Conservation (phyloP, 2,113 vertebrate species). For the Collichthys lucidus region DNA sequence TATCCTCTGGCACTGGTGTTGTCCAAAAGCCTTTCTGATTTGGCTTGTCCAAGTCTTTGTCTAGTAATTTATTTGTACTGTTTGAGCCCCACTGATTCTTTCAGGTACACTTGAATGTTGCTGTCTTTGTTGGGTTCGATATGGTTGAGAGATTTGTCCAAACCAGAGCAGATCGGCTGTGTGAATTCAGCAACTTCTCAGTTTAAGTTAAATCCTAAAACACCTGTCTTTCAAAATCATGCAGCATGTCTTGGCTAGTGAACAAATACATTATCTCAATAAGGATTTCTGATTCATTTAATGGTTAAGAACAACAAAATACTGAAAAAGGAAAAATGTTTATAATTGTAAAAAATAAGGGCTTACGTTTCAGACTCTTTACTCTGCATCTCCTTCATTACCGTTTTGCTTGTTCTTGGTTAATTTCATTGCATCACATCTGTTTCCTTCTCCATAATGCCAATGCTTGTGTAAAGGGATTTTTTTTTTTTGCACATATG, state of each 20-base stretch:
- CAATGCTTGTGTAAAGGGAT: conserved; percentile 24
- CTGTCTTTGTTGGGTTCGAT: background rate
- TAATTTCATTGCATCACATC: background rate
- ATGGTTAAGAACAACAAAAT: background rate
- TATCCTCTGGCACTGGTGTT: background rate
- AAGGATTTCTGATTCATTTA: background rate
- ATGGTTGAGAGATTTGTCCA: background rate
- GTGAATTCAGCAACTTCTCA: background rate
- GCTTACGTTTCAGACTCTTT: background rate
- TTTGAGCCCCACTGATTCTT: background rate
- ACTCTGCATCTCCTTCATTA: background rate
- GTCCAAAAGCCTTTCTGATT: background rate
- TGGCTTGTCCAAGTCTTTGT: background rate
- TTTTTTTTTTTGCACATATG: conserved; percentile 26
- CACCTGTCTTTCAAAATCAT: background rate
- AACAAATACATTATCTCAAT: background rate
- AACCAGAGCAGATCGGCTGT: background rate
- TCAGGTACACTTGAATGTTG: background rate
- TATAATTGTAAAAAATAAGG: background rate
- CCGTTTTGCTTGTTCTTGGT: background rate
- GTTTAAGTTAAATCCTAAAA: background rate
- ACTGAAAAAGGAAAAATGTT: background rate
- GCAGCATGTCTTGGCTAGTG: too few species aligned
- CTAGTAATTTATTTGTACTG: background rate
- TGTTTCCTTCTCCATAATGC: conserved; percentile 26